Percentiles rank a stretch among this genome's conserved stretches.
phyloP scores from a whole-genome alignment of 2,888 invertebrate species.

The Tribolium freemani region DNA sequence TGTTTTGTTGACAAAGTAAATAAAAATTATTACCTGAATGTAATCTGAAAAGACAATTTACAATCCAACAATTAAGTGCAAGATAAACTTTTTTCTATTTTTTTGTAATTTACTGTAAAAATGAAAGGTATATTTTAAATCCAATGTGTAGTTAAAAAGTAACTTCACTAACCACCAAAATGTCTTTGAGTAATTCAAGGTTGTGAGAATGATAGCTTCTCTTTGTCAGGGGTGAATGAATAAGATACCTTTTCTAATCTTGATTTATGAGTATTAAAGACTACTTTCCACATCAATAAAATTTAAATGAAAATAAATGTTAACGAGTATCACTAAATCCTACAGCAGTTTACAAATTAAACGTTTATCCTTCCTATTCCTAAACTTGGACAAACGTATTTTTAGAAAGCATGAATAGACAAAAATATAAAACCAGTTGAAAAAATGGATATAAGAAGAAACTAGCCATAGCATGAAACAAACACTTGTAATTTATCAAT shows the following conservation, averaged over 20 bases:
- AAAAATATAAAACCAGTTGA: no score
- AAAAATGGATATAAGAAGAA: no score
- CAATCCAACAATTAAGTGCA: neutral
- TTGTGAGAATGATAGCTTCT: neutral
- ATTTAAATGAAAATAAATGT: neutral
- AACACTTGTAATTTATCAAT: no score
- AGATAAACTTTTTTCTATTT: no score
- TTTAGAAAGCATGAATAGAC: no score
- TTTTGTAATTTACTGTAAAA: no score
- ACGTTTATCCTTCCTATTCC: no score
- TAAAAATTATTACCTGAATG: neutral
- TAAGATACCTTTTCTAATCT: neutral
- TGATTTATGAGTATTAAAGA: neutral
- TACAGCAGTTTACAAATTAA: neutral
- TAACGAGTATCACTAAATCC: neutral
- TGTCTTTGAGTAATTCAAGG: neutral
- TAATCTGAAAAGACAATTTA: neutral
- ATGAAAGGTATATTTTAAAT: no score
- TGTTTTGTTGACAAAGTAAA: neutral
- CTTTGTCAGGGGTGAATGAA: neutral
- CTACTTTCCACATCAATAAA: neutral
- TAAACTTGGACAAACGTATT: no score
- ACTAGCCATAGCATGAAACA: no score
- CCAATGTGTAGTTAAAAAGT: neutral
- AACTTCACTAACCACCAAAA: neutral